Base-by-base conservation (phyloP, 2,113 vertebrate genomes). In the Coturnix japonica region DNA sequence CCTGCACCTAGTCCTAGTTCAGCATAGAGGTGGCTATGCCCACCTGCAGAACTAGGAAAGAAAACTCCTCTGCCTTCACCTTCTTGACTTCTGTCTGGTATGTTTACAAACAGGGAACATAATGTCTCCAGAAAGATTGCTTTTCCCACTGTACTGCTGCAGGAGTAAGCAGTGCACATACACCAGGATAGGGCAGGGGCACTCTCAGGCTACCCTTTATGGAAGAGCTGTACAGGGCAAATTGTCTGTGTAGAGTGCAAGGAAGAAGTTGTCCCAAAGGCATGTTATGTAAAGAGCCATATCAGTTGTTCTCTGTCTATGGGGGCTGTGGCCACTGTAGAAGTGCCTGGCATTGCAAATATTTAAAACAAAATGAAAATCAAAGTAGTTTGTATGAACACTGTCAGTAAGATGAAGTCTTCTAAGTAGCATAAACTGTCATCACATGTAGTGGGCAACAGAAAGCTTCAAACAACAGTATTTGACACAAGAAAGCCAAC, bases 221-320 rank as follows among this genome's bases (percentile, higher is more conserved):
- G 2, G 51, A 54, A 64, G 8, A 39, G 6, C 8, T 70, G 10
- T 28, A 19, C 15, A 61, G 54, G 26, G 2, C 13, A 85, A 61
- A 25, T 23, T 8, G 22, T 39, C 37, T 35, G 2, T 9, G 41
- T 53, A 71, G 17, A 60, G 56, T 15, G 46, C 0, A 1, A n/a
- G 10, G 49, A 33, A 70, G 21, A 77, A 76, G 15, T 1, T 13
- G 6, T 41, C 12, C 18, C 28, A 66, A 10, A 70, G 53, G 69
- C 0, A 0, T 3, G 28, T 26, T 11, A 5, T 33, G 8, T 18
- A 56, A 84, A 81, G 25, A 73, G 6, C 6, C 5, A 2, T 2
- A 9, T 25, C 76, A 61, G 18, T 5, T 37, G 4, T 28, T 49
- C 28, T 65, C 14, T 37, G n/a, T 4, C n/a, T 49, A 60, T 4